These are phyloP conservation scores for Julus scanicus DNA, from an alignment of 2,888 invertebrate species.

Conservation along the genomic window DNA sequence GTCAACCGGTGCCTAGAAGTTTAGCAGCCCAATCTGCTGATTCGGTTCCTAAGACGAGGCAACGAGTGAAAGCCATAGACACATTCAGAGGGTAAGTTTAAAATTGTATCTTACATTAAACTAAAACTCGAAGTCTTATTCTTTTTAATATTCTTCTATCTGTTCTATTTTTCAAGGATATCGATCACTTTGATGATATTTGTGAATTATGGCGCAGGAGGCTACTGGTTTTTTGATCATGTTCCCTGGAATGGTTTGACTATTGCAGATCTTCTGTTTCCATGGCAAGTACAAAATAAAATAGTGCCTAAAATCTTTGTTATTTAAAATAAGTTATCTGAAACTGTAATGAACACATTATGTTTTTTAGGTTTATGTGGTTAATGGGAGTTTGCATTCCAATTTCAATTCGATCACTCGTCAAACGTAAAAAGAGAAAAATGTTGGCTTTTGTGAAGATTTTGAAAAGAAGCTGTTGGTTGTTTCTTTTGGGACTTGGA, in stretches of 20 bases:
- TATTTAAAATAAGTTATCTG: background rate
- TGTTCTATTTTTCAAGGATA: slow-evolving; percentile 61
- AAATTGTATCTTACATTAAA: background rate
- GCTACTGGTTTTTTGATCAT: slow-evolving; percentile 83
- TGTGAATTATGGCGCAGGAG: slow-evolving; percentile 87
- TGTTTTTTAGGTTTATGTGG: slow-evolving; percentile 78
- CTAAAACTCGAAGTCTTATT: background rate
- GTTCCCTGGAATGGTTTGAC: slow-evolving; percentile 86
- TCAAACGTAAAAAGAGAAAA: slow-evolving; percentile 75
- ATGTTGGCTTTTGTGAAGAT: slow-evolving; percentile 68
- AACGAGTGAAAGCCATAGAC: slow-evolving; percentile 76
- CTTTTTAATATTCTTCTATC: background rate
- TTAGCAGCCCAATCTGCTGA: background rate
- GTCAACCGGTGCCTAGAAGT: background rate
- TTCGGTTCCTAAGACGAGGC: slow-evolving; percentile 58
- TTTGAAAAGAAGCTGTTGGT: slow-evolving; percentile 64
- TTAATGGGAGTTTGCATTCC: slow-evolving; percentile 86
- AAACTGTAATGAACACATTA: background rate
- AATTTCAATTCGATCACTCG: slow-evolving; percentile 77
- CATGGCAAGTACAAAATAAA: slow-evolving; percentile 72
- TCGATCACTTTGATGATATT: slow-evolving; percentile 83
- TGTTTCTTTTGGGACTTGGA: slow-evolving; percentile 66
- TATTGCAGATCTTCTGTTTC: slow-evolving; percentile 86
- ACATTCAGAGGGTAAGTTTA: slow-evolving; percentile 79
- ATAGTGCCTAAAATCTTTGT: background rate